Evolutionary conservation across 2,113 vertebrate species (phyloP).

Genomic region (Chionis minor): DNA sequence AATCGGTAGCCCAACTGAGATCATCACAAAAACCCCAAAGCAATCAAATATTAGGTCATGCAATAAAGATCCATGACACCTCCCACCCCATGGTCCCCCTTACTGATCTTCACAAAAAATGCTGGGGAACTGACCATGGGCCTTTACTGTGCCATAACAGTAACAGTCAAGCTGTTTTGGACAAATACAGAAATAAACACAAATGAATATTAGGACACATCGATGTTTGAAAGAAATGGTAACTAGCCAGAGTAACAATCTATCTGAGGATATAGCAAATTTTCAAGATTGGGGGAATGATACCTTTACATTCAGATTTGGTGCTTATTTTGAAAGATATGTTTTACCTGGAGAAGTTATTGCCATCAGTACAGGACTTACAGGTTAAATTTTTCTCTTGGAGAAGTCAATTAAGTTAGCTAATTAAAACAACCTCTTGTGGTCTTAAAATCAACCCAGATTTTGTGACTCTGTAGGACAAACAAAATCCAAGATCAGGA

Average conservation of each 20-base stretch:
- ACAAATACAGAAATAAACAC: background rate
- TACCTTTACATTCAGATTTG: background rate
- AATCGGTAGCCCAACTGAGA: background rate
- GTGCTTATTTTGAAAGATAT: background rate
- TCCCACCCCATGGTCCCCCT: background rate
- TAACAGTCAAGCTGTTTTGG: background rate
- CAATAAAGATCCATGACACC: background rate
- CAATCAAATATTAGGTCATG: background rate
- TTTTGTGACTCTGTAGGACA: background rate
- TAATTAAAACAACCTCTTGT: background rate
- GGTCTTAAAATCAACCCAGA: background rate
- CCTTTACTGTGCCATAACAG: background rate
- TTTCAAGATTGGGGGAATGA: background rate
- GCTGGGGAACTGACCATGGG: background rate
- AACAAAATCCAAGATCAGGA: background rate
- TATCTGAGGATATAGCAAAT: background rate
- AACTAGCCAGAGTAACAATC: background rate
- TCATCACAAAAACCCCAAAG: background rate
- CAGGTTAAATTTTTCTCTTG: background rate
- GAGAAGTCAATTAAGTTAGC: background rate
- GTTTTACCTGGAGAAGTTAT: background rate
- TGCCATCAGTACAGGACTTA: background rate
- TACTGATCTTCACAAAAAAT: background rate
- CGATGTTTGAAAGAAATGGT: background rate
- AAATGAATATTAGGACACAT: background rate